Conservation (phyloP, 2,113 vertebrate genomes). For the Eublepharis macularius region DNA sequence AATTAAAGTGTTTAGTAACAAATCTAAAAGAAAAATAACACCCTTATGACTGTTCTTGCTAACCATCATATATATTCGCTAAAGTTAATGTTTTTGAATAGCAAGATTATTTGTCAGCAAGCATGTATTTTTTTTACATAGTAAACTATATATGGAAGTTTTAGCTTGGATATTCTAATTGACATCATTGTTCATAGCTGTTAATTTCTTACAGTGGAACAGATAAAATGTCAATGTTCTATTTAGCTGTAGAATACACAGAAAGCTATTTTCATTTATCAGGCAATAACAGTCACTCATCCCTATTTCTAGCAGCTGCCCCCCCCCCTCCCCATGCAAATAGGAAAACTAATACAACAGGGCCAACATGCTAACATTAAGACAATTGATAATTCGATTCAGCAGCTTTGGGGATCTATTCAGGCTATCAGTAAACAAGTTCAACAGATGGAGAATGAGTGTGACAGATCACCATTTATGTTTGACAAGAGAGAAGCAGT, state of each 20-base stretch:
- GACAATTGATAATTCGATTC: too few species aligned
- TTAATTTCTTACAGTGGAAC: background rate
- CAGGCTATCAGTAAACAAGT: too few species aligned
- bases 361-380: too few species aligned
- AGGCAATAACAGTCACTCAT: too few species aligned
- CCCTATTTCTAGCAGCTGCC: too few species aligned
- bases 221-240: background rate
- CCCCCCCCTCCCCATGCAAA: too few species aligned
- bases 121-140: background rate
- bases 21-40: constrained; percentile 34
- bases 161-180: background rate
- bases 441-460: too few species aligned
- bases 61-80: constrained; percentile 35
- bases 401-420: too few species aligned
- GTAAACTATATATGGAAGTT: rapidly evolving
- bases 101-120: constrained; percentile 14
- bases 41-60: constrained; percentile 39
- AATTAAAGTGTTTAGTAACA: constrained; percentile 59
- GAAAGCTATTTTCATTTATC: constrained; percentile 23
- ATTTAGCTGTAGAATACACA: background rate
- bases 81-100: constrained; percentile 31
- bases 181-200: background rate
- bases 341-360: too few species aligned
- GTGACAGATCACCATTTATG: too few species aligned
- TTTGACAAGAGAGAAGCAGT: too few species aligned